phyloP scores from a whole-genome alignment of 2,797 vertebrate species.

The Hypotaenidia okinawae region DNA sequence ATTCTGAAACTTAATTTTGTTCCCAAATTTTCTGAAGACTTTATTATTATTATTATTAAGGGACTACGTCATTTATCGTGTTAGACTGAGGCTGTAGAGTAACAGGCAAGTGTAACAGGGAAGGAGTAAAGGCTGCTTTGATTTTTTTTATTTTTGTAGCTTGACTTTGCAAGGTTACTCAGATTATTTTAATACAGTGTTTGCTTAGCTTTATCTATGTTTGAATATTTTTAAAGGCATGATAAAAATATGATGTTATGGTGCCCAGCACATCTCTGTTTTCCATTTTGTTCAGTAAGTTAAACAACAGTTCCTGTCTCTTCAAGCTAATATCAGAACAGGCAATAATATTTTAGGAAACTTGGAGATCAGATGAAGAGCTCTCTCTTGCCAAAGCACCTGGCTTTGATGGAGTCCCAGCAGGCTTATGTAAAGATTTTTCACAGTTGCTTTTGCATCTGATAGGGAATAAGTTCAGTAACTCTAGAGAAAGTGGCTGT shows the following conservation, averaged over 20 bases:
- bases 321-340: neutral
- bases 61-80: neutral
- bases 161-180: neutral
- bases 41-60: neutral
- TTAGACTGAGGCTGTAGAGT: neutral
- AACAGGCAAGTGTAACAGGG: neutral
- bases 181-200: neutral
- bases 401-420: constrained; percentile 39
- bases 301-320: neutral
- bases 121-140: neutral
- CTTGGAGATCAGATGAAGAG: constrained; percentile 15
- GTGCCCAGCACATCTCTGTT: neutral
- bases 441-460: constrained; percentile 47
- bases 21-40: neutral
- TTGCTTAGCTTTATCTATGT: neutral
- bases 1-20: neutral
- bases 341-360: constrained; percentile 14
- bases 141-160: neutral
- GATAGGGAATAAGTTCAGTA: constrained; percentile 35
- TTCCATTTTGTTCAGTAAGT: constrained; percentile 3
- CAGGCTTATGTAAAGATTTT: constrained; percentile 54
- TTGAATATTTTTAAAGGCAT: neutral
- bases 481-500: constrained; percentile 33
- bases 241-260: neutral
- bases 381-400: constrained; percentile 29